Evolutionary conservation across 1,140 invertebrate genomes (phyloP), one percentile per base, ranked within the genome.

Genomic region (Drosophila varians): DNA sequence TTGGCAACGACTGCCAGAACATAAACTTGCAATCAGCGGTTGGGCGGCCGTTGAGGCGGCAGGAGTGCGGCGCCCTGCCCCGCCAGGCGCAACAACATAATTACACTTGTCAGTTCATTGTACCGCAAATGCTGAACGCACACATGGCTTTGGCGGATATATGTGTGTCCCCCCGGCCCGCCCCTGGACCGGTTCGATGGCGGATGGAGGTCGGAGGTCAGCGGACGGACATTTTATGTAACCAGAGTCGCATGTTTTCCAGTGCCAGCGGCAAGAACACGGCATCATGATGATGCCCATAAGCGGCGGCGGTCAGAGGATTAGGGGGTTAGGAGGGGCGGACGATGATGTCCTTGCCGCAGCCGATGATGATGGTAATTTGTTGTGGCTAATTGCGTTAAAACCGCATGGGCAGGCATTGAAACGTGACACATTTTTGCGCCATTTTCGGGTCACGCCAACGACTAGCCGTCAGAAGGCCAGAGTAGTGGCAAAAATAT

Each of bases 31-130:
- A 86, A 84, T 84, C 79, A 76, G 79, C 75, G 79, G 80, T 76
- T 86, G 47, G n/a, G n/a, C n/a, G n/a, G n/a, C n/a, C 76, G 76
- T 76, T 58, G 71, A 78, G 60, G 52, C 8, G 42, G 60, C 56
- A 18, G 42, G 28, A 48, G 34, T n/a, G 36, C 45, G 38, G 36
- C 21, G n/a, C n/a, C n/a, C n/a, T n/a, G n/a, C n/a, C n/a, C 7
- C 52, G 54, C 25, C 80, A 47, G 25, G 54, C 42, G 25, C 48
- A 55, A 70, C 66, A 84, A 86, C 75, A 84, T 84, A 84, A 84
- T 84, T 79, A 86, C 75, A 84, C 79, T 84, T 84, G 79, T 84
- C 79, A 84, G 79, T 84, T 84, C 79, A 84, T 84, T 84, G 80
- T 84, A 74, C 79, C 79, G 79, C 79, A 84, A 66, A 79, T 75